These are phyloP conservation scores for Pemphigus obesinymphae DNA, from an alignment of 1,140 invertebrate genomes.

Conservation along the genomic window DNA sequence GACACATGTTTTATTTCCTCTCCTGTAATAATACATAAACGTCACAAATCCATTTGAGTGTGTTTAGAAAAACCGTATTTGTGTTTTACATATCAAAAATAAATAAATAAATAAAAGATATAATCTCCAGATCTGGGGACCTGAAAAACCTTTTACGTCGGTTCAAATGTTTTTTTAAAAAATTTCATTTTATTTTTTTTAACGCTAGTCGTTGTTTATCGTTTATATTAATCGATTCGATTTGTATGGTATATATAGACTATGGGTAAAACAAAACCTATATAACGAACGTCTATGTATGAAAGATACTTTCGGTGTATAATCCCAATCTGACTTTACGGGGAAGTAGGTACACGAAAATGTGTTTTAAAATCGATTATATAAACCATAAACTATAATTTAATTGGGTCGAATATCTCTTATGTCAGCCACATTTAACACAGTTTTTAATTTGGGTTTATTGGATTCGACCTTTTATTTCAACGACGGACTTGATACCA, in stretches of 20 bases:
- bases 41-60: conserved; percentile 18
- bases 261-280: no score
- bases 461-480: not conserved
- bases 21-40: not conserved
- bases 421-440: not conserved
- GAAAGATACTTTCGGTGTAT: not conserved
- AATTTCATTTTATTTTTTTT: no score
- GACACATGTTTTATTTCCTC: conserved; percentile 9
- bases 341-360: no score
- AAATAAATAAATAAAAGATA: not conserved
- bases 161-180: not conserved
- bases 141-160: conserved; percentile 13
- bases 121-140: not conserved
- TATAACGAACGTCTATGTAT: not conserved
- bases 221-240: not conserved
- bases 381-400: no score
- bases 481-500: not conserved
- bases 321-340: no score
- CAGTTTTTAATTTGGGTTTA: not conserved
- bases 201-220: not conserved
- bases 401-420: not conserved
- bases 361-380: no score
- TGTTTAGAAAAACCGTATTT: not conserved
- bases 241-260: not conserved
- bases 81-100: not conserved